Evolutionary conservation across 2,113 vertebrate genomes (phyloP).

Genomic region (Crypturellus undulatus): DNA sequence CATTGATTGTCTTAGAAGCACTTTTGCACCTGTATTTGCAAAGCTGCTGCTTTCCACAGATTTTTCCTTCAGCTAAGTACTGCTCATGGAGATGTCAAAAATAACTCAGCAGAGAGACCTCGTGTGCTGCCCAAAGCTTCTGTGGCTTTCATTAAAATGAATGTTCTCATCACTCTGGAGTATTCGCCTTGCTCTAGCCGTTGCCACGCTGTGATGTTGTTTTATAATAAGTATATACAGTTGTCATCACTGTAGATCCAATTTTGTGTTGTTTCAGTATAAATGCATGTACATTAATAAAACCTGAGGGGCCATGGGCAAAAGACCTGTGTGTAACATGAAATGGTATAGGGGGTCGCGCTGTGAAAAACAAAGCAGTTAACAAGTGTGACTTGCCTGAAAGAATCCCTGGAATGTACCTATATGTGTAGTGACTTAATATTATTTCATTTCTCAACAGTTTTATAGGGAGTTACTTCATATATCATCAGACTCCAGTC

Average conservation of each 20-base stretch:
- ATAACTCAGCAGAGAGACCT: neutral
- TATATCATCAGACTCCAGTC: neutral
- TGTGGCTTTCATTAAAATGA: neutral
- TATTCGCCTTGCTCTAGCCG: neutral
- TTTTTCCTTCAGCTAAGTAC: neutral
- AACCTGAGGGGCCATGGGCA: neutral
- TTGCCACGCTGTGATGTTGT: neutral
- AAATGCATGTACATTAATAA: neutral
- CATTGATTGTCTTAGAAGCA: neutral
- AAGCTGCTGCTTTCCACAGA: neutral
- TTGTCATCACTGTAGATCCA: neutral
- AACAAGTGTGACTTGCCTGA: accelerated
- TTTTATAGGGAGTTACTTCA: neutral
- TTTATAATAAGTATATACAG: neutral
- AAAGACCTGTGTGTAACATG: accelerated
- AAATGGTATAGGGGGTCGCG: neutral
- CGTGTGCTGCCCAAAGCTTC: neutral
- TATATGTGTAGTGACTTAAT: accelerated
- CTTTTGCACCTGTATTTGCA: neutral
- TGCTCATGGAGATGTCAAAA: neutral
- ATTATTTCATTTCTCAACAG: neutral
- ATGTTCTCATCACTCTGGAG: neutral
- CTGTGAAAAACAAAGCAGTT: accelerated
- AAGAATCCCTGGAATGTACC: neutral
- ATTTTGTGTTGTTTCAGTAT: neutral